Percentiles rank a stretch among this genome's conserved stretches.
Conservation (phyloP, 92 coral and sea anemone genomes). For the Porites lobata region DNA sequence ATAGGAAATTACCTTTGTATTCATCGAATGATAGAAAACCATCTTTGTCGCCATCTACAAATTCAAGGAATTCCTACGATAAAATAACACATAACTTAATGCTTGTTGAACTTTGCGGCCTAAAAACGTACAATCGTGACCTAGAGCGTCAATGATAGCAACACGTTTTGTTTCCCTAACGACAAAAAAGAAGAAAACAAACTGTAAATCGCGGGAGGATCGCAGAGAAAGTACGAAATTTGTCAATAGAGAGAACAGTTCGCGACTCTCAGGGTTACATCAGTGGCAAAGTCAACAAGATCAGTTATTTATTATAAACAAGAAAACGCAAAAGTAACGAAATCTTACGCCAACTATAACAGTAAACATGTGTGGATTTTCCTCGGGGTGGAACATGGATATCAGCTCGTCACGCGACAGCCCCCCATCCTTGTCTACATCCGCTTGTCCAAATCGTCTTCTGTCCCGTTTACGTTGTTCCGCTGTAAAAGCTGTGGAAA, state of each 20-base stretch:
- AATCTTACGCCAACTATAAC: conserved; percentile 65
- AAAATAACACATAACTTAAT: not conserved
- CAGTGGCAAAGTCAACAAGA: not conserved
- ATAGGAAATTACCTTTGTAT: conserved; percentile 59
- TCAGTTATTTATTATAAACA: no score
- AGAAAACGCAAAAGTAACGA: not conserved
- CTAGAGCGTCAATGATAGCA: no score
- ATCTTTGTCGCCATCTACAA: conserved; percentile 60
- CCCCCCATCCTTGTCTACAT: conserved; percentile 61
- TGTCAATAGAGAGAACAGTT: no score
- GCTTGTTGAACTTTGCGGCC: not conserved
- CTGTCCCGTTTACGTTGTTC: conserved; percentile 56
- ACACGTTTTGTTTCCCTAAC: no score
- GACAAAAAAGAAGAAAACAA: no score
- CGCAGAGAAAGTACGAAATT: no score
- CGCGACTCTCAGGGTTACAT: no score
- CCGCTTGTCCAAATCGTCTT: conserved; percentile 70
- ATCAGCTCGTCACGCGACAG: conserved; percentile 76
- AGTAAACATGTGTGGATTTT: conserved; percentile 67
- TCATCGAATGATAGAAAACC: conserved; percentile 74
- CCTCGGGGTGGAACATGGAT: conserved; percentile 81
- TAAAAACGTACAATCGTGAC: not conserved
- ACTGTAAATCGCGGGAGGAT: no score
- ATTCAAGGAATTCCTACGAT: conserved; percentile 62
- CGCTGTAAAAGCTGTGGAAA: conserved; percentile 37